Conservation (phyloP, 2,888 invertebrate genomes). For the Gari tellinella region DNA sequence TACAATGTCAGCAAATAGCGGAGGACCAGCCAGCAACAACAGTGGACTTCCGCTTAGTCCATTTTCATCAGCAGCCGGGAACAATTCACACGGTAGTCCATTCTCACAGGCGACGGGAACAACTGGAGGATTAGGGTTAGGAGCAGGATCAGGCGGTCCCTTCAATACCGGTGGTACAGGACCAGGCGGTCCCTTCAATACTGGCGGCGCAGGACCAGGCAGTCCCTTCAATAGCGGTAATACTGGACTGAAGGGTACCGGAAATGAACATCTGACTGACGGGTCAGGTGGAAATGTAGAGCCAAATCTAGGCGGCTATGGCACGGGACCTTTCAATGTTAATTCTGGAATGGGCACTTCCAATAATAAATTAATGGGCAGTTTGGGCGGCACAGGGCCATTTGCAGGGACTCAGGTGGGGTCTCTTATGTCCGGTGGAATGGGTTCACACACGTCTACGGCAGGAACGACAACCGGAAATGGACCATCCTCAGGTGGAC, state of each 20-base stretch:
- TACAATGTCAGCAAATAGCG: conserved; percentile 26
- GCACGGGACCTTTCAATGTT: conserved; percentile 23
- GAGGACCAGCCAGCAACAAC: conserved; percentile 29
- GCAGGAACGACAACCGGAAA: conserved; percentile 3
- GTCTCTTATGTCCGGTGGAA: conserved; percentile 5
- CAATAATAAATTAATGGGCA: neutral
- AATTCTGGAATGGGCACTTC: conserved; percentile 4
- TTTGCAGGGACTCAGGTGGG: neutral
- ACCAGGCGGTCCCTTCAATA: no score
- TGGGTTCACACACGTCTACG: neutral
- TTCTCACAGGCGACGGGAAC: conserved; percentile 17
- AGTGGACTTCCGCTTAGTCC: conserved; percentile 45
- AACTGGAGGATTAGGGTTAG: conserved; percentile 2
- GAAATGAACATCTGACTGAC: conserved; percentile 33
- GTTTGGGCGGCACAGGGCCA: conserved; percentile 14
- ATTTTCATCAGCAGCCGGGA: conserved; percentile 19
- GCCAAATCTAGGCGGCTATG: conserved; percentile 25
- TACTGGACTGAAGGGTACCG: no score
- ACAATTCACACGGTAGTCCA: conserved; percentile 34
- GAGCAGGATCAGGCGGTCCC: no score
- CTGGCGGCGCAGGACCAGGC: no score
- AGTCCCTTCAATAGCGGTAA: no score
- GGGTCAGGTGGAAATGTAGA: conserved; percentile 47
- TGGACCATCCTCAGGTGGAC: conserved; percentile 2
- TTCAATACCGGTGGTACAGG: no score